Evolutionary conservation across 2,888 invertebrate genomes (phyloP), one percentile per base, ranked within the genome.

Genomic region (Pristionchus entomophagus): DNA sequence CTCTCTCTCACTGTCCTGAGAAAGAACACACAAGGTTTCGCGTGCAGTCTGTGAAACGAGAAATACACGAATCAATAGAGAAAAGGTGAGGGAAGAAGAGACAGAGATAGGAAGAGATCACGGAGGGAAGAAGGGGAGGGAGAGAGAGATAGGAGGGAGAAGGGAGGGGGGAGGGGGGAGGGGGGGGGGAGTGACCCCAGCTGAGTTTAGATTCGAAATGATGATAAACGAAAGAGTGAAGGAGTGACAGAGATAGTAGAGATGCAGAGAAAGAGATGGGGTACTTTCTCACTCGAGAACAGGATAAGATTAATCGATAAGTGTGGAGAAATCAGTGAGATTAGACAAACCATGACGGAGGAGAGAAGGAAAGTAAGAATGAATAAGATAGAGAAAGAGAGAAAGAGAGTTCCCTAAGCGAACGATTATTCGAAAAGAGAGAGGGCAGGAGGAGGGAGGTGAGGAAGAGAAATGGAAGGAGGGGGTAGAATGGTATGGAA

Each of bases 21-120:
- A 80, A 51, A 80, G 78, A 80, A 80, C 78, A 80, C 78, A 49
- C 51, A 80, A 80, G 78, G 78, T 80, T 80, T 80, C 78, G 49
- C 51, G 22, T 45, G 73, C 73, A 51, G 78, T 80, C 22, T 80
- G 51, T 51, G 78, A 80, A 80, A 80, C 51, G 78, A 80, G 78
- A 80, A 80, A 80, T 80, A 51, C 41, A 51, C 51, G 78, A 51
- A 80, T 80, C 78, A 80, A 80, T 80, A 80, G 78, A 26, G 51
- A 32, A 80, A 80, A 73, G n/a, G 69, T 49, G 85, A 80, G 69
- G 73, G 78, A 41, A 80, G 69, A 77, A 81, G 81, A 35, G 56
- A 56, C 45, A 81, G 56, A 81, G 56, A 81, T 56, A 81, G 56
- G 32, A 26, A 51, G 56, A 53, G 56, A 81, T 81, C 41, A 56